Percentiles rank a stretch among this genome's conserved stretches.
Evolutionary conservation across 2,113 vertebrate species (phyloP).

Genomic region (Thymallus thymallus): DNA sequence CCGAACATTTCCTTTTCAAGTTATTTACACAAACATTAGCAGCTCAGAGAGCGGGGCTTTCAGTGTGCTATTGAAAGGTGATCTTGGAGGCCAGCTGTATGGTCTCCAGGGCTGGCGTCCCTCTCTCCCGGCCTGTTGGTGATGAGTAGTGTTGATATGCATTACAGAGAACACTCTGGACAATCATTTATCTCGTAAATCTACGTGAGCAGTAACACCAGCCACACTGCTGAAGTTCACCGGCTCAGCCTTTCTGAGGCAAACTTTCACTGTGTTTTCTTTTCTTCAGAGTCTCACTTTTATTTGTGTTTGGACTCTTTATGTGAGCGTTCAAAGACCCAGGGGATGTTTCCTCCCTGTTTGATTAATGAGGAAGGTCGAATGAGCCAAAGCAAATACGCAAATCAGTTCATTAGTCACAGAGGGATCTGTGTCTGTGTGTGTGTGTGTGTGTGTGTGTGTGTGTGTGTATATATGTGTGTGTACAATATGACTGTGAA

Average conservation of each 20-base stretch:
- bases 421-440: neutral
- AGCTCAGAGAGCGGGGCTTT: slow-evolving; percentile 8
- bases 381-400: slow-evolving; percentile 28
- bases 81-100: slow-evolving; percentile 54
- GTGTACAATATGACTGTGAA: neutral
- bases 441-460: neutral
- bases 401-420: slow-evolving; percentile 14
- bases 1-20: slow-evolving; percentile 48
- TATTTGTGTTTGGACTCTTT: slow-evolving; percentile 21
- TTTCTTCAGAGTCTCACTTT: slow-evolving; percentile 15
- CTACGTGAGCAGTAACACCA: slow-evolving; percentile 2
- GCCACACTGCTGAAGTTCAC: neutral
- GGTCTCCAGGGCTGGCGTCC: slow-evolving; percentile 20
- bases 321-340: slow-evolving; percentile 13
- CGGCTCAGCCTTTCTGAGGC: neutral
- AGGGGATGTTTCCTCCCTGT: neutral
- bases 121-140: neutral
- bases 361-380: slow-evolving; percentile 11
- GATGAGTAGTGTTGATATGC: slow-evolving; percentile 20
- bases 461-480: slow-evolving; percentile 1
- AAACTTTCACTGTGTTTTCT: neutral
- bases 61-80: slow-evolving; percentile 33
- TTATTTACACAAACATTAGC: slow-evolving; percentile 34
- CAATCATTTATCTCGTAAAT: slow-evolving; percentile 32
- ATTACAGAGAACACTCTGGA: slow-evolving; percentile 13